Percentiles rank a stretch among this genome's conserved stretches.
These are phyloP conservation scores for Rhabdophis nuchalis DNA, from an alignment of 2,797 vertebrate genomes.

Conservation along the genomic window DNA sequence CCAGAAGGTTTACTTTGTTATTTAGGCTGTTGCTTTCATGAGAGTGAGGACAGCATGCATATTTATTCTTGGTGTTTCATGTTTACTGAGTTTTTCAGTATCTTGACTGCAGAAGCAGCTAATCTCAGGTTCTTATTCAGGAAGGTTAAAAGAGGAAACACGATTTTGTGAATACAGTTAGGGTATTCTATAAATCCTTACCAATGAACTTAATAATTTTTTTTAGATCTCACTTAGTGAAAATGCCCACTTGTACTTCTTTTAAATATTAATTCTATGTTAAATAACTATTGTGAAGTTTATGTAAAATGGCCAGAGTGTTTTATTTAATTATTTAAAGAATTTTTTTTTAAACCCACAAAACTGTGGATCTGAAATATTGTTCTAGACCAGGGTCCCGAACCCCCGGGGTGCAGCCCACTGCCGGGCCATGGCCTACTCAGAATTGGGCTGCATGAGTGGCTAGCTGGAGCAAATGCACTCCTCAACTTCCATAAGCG, in stretches of 20 bases:
- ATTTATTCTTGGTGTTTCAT: slow-evolving; percentile 3
- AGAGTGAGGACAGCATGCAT: not conserved
- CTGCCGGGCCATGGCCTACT: not conserved
- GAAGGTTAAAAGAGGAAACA: not conserved
- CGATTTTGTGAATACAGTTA: not conserved
- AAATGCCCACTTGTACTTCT: not conserved
- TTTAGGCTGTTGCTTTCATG: not conserved
- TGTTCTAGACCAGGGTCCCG: not conserved
- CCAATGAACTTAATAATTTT: not conserved
- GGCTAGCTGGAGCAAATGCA: not conserved
- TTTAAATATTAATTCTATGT: not conserved
- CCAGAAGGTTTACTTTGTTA: not conserved
- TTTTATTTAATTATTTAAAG: not conserved
- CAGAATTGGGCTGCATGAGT: not conserved
- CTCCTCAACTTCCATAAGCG: not conserved
- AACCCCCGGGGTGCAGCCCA: not conserved
- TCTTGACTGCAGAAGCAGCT: not conserved
- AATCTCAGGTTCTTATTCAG: not conserved
- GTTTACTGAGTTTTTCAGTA: not conserved
- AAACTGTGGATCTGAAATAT: not conserved
- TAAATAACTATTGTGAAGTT: not conserved
- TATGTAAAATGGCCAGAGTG: not conserved
- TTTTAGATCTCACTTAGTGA: not conserved
- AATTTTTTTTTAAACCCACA: not conserved
- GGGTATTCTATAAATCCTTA: not conserved